These are phyloP conservation scores for Callyntrura sp. DNA, from an alignment of 2,888 invertebrate species.

Conservation along the genomic window DNA sequence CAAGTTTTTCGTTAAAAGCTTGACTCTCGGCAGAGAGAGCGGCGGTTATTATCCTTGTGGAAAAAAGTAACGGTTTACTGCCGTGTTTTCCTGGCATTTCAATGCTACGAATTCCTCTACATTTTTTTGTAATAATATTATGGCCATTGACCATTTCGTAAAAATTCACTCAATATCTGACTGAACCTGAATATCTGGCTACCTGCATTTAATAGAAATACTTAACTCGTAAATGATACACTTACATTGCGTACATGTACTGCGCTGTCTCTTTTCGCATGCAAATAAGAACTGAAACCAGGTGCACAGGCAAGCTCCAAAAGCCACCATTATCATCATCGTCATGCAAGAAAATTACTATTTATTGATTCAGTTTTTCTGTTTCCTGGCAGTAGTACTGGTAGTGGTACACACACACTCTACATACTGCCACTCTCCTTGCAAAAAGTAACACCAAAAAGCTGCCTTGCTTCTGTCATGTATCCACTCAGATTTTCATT, in stretches of 20 bases:
- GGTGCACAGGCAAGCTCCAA: neutral
- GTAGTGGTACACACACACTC: neutral
- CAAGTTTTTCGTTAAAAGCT: conserved; percentile 67
- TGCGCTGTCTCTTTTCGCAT: neutral
- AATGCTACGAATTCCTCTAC: conserved; percentile 54
- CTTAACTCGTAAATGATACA: neutral
- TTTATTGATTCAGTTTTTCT: conserved; percentile 36
- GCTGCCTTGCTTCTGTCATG: neutral
- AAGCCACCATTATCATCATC: neutral
- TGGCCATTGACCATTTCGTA: neutral
- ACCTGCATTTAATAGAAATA: neutral
- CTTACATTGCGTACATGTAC: neutral
- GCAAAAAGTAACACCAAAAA: neutral
- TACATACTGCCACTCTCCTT: neutral
- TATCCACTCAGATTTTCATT: too few relatives aligned
- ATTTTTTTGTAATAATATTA: conserved; percentile 19
- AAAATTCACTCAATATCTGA: neutral
- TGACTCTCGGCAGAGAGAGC: conserved; percentile 79
- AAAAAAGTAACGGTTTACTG: conserved; percentile 76
- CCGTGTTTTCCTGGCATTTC: conserved; percentile 70
- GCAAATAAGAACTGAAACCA: neutral
- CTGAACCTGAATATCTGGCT: conserved; percentile 30
- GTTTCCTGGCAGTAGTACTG: neutral
- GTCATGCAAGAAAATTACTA: neutral
- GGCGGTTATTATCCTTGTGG: conserved; percentile 61